These are phyloP conservation scores for Phyllotreta striolata DNA, from an alignment of 2,888 invertebrate genomes.

Conservation along the genomic window DNA sequence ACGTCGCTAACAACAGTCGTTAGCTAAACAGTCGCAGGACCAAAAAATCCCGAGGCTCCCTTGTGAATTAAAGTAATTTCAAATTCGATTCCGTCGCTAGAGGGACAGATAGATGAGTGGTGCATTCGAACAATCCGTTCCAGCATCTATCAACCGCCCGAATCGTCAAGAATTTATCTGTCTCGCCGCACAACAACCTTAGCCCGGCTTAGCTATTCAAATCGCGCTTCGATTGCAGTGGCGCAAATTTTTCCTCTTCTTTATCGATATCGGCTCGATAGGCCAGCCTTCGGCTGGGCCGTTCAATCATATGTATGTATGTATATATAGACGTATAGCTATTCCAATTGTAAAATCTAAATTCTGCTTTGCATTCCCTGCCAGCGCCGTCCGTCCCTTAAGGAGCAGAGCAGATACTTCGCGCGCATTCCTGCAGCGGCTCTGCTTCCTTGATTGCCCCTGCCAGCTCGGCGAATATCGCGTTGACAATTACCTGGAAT, in stretches of 20 bases:
- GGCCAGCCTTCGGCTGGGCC: constrained; percentile 52
- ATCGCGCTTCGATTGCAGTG: constrained; percentile 63
- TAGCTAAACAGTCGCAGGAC: constrained; percentile 57
- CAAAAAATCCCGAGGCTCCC: constrained; percentile 62
- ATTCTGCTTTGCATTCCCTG: constrained; percentile 62
- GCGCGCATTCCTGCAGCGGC: constrained; percentile 28
- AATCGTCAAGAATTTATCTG: constrained; percentile 57
- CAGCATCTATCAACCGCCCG: constrained; percentile 54
- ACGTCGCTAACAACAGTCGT: constrained; percentile 59
- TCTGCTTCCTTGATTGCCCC: constrained; percentile 27
- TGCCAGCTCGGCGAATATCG: constrained; percentile 15
- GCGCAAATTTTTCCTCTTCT: constrained; percentile 57
- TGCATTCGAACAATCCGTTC: constrained; percentile 59
- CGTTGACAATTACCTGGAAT: constrained; percentile 25
- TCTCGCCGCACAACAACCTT: constrained; percentile 60
- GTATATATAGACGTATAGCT: constrained; percentile 56
- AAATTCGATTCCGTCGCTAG: constrained; percentile 63
- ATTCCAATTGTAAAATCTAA: constrained; percentile 62
- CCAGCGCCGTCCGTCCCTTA: constrained; percentile 47
- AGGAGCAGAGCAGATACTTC: constrained; percentile 22
- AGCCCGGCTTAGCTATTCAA: constrained; percentile 63
- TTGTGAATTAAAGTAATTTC: constrained; percentile 64
- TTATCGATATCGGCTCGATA: constrained; percentile 45
- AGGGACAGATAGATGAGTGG: constrained; percentile 63
- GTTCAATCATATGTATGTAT: constrained; percentile 56